A percentile compares a stretch with the other conserved stretches of the same genome.
Conservation (phyloP, 2,113 vertebrate genomes). For the Tautogolabrus adspersus region DNA sequence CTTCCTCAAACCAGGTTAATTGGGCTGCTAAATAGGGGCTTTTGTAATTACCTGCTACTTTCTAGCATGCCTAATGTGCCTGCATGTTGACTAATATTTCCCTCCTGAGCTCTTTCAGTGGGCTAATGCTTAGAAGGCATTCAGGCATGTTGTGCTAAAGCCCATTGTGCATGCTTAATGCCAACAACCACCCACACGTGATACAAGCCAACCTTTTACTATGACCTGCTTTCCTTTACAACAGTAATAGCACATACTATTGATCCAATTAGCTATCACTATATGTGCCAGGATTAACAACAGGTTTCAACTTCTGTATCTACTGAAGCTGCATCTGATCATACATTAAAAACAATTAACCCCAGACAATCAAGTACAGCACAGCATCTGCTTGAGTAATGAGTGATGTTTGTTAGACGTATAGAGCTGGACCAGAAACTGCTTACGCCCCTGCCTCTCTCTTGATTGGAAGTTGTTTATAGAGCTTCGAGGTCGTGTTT, state of each 20-base stretch:
- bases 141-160: constrained; percentile 24
- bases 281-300: constrained; percentile 6
- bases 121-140: constrained; percentile 16
- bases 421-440: constrained; percentile 7
- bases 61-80: constrained; percentile 4
- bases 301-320: background rate
- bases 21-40: background rate
- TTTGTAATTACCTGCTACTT: constrained; percentile 15
- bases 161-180: constrained; percentile 26
- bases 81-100: background rate
- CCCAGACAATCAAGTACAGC: background rate
- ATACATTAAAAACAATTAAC: constrained; percentile 16
- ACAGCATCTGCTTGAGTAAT: background rate
- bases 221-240: constrained; percentile 22
- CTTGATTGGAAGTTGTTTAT: constrained; percentile 56
- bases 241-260: constrained; percentile 21
- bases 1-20: constrained; percentile 4
- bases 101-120: constrained; percentile 4
- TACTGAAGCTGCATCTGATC: background rate
- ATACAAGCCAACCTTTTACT: constrained; percentile 14
- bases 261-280: constrained; percentile 19
- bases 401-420: background rate
- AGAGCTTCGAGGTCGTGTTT: constrained; percentile 52
- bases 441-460: constrained; percentile 15
- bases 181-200: constrained; percentile 23